Percentiles rank a stretch among this genome's conserved stretches.
These are phyloP conservation scores for Bombylius major DNA, from an alignment of 2,888 invertebrate species.

Conservation along the genomic window DNA sequence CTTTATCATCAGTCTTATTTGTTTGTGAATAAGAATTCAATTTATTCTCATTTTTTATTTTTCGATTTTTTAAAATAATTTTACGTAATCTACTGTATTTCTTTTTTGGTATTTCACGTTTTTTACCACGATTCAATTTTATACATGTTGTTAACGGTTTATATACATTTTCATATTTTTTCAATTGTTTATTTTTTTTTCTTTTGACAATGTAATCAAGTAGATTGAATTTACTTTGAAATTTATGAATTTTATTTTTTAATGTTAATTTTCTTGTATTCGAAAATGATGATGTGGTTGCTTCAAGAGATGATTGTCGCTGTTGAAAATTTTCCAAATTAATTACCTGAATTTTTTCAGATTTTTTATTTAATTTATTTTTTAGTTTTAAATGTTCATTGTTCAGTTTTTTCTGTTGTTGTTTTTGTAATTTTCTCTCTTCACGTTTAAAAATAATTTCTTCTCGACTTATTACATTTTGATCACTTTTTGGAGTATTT, in stretches of 20 bases:
- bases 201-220: not conserved
- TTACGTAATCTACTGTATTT: not conserved
- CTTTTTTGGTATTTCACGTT: not conserved
- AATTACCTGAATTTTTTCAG: not conserved
- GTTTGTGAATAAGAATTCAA: too few species aligned
- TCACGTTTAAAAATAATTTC: not conserved
- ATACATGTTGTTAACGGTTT: not conserved
- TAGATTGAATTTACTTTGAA: not conserved
- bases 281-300: too few species aligned
- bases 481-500: too few species aligned
- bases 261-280: too few species aligned
- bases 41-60: not conserved
- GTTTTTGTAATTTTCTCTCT: not conserved
- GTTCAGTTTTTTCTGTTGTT: not conserved
- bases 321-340: too few species aligned
- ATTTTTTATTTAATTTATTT: not conserved
- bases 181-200: not conserved
- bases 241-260: not conserved
- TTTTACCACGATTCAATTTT: not conserved
- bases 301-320: too few species aligned
- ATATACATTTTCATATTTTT: not conserved
- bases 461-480: too few species aligned
- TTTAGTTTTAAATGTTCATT: not conserved
- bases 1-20: too few species aligned
- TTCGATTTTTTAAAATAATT: not conserved